phyloP scores from a whole-genome alignment of 1,140 invertebrate genomes.

The Rhynchophorus ferrugineus region DNA sequence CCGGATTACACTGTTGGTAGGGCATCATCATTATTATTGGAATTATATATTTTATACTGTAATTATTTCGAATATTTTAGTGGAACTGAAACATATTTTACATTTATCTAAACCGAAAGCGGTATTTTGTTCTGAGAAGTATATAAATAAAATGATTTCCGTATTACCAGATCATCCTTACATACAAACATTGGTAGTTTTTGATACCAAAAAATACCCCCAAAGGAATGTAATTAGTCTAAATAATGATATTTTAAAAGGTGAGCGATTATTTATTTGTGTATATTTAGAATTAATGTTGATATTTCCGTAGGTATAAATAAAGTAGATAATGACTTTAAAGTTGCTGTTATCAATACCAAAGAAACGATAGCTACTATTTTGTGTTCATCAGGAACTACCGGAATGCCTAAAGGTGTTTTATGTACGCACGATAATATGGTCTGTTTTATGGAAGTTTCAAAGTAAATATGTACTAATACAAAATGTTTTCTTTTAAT shows the following conservation, averaged over 20 bases:
- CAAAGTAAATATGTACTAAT: conserved; percentile 15
- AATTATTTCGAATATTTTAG: conserved; percentile 39
- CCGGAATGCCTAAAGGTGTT: conserved; percentile 69
- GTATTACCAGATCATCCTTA: conserved; percentile 42
- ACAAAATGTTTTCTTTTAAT: conserved; percentile 8
- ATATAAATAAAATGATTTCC: conserved; percentile 41
- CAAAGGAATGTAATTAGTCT: conserved; percentile 23
- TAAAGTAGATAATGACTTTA: conserved; percentile 27
- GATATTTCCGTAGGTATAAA: conserved; percentile 17
- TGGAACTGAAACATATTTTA: conserved; percentile 55
- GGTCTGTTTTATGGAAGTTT: conserved; percentile 32
- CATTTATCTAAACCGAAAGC: conserved; percentile 59
- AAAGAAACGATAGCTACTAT: conserved; percentile 37
- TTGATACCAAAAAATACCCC: conserved; percentile 31
- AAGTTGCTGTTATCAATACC: conserved; percentile 22
- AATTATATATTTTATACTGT: background rate
- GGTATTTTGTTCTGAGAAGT: conserved; percentile 55
- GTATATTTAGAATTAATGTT: background rate
- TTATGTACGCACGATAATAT: conserved; percentile 60
- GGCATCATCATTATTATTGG: conserved; percentile 8
- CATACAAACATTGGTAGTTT: conserved; percentile 42
- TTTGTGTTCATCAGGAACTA: conserved; percentile 60
- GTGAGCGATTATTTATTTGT: conserved; percentile 8
- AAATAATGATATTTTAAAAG: conserved; percentile 31
- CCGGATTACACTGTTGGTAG: conserved; percentile 51